phyloP scores from a whole-genome alignment of 1,140 invertebrate species.

The Portunus trituberculatus region DNA sequence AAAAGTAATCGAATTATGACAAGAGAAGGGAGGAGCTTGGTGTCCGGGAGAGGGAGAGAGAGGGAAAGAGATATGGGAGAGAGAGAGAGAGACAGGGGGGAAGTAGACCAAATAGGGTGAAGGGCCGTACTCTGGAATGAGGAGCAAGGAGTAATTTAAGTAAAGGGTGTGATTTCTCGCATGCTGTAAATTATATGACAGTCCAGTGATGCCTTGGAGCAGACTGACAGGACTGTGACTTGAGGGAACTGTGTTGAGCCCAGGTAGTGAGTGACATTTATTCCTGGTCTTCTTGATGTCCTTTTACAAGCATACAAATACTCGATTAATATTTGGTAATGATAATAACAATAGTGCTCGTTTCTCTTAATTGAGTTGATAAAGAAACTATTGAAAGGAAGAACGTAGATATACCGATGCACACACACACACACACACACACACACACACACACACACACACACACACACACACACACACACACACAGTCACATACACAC shows the following conservation, averaged over 20 bases:
- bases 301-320: no score
- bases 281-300: no score
- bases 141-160: not conserved
- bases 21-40: not conserved
- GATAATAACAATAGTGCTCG: no score
- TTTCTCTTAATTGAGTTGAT: not conserved
- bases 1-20: not conserved
- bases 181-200: not conserved
- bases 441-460: constrained; percentile 42
- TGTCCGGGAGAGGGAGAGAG: not conserved
- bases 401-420: not conserved
- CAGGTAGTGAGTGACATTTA: no score
- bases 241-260: no score
- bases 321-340: not conserved
- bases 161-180: not conserved
- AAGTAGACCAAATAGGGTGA: no score
- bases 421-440: constrained; percentile 28
- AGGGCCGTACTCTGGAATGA: not conserved
- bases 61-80: not conserved
- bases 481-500: constrained; percentile 56
- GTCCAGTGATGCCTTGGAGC: no score
- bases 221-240: no score
- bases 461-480: constrained; percentile 62
- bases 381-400: not conserved
- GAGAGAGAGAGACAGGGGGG: not conserved